A percentile compares a stretch with the other conserved stretches of the same genome.
Conservation (phyloP, 92 coral and sea anemone genomes). For the Palythoa heliodiscus region DNA sequence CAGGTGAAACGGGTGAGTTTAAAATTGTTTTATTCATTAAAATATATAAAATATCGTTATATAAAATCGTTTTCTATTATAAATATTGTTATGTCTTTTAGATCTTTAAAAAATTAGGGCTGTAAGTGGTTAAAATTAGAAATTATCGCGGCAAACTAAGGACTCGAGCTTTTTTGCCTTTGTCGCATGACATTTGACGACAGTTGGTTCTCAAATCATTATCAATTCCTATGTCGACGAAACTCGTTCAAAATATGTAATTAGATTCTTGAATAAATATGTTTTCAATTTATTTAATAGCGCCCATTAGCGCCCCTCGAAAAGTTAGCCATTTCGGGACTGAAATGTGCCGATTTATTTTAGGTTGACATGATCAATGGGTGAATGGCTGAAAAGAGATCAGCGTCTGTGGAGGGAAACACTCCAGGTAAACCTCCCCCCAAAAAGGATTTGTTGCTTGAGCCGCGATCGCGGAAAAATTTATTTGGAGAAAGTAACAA, state of each 20-base stretch:
- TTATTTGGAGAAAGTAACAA: not conserved
- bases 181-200: not conserved
- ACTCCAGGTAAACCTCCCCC: slow-evolving; percentile 54
- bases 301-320: not conserved
- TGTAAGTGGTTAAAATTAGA: not conserved
- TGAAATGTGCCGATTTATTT: not conserved
- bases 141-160: not conserved
- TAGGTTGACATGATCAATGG: not conserved
- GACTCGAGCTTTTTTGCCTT: not conserved
- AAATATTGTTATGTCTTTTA: too few species aligned
- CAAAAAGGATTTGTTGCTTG: slow-evolving; percentile 1
- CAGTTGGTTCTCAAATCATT: not conserved
- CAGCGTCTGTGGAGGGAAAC: slow-evolving; percentile 23
- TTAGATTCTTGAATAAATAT: not conserved
- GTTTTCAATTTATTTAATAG: too few species aligned
- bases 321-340: not conserved
- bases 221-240: not conserved
- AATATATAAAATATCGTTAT: too few species aligned
- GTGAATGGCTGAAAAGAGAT: not conserved
- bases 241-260: not conserved
- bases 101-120: not conserved
- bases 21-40: too few species aligned
- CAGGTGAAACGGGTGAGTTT: too few species aligned
- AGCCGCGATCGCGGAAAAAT: not conserved
- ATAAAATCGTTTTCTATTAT: too few species aligned